Conservation (phyloP, 2,888 invertebrate genomes). For the Lithosia quadra region DNA sequence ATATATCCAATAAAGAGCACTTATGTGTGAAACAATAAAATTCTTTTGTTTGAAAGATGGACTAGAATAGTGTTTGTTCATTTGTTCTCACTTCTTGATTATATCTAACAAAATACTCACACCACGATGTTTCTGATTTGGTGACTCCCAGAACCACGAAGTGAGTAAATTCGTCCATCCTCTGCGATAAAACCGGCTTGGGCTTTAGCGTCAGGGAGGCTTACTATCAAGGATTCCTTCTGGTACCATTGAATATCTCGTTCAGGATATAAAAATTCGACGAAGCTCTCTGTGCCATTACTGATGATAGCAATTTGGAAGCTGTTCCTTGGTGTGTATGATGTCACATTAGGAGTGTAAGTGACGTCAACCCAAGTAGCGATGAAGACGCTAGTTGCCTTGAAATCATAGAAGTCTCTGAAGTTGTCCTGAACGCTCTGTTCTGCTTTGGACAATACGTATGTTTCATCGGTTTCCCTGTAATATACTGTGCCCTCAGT, state of each 20-base stretch:
- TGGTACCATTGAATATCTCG: slow-evolving; percentile 97
- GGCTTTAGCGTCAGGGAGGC: slow-evolving; percentile 95
- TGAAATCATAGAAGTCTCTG: slow-evolving; percentile 90
- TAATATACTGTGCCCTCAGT: slow-evolving; percentile 91
- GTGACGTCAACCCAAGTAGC: slow-evolving; percentile 97
- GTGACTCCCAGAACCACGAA: slow-evolving; percentile 97
- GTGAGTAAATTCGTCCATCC: slow-evolving; percentile 91
- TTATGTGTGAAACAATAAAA: no score
- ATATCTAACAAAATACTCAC: slow-evolving; percentile 82
- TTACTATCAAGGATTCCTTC: slow-evolving; percentile 91
- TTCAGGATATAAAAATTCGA: slow-evolving; percentile 95
- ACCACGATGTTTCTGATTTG: slow-evolving; percentile 92
- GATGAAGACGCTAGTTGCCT: slow-evolving; percentile 92
- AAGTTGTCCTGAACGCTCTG: slow-evolving; percentile 91
- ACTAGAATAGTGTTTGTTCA: not conserved
- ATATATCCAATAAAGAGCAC: no score
- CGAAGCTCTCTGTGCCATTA: slow-evolving; percentile 93
- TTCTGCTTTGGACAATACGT: slow-evolving; percentile 89
- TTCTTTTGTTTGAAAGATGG: not conserved
- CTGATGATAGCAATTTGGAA: slow-evolving; percentile 91
- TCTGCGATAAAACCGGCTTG: slow-evolving; percentile 97
- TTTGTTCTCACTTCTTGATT: not conserved
- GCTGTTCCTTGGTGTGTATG: slow-evolving; percentile 91
- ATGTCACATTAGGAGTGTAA: slow-evolving; percentile 89
- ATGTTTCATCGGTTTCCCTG: slow-evolving; percentile 88